A percentile compares a stretch with the other conserved stretches of the same genome.
These are phyloP conservation scores for Amphibalanus amphitrite DNA, from an alignment of 1,140 invertebrate genomes.

Conservation along the genomic window DNA sequence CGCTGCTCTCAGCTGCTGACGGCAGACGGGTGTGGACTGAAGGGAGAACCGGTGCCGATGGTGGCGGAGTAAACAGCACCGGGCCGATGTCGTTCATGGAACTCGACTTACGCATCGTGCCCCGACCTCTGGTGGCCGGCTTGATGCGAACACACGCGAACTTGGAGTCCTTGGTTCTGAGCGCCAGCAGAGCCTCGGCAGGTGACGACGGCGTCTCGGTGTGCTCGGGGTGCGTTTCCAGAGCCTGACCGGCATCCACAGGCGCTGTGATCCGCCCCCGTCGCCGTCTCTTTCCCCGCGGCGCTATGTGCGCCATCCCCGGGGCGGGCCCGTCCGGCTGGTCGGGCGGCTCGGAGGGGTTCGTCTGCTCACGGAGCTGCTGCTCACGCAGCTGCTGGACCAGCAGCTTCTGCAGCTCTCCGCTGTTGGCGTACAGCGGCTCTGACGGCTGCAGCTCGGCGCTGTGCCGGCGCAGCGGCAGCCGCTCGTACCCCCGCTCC, in stretches of 20 bases:
- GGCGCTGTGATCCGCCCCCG: background rate
- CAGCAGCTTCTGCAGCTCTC: background rate
- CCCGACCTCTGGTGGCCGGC: too few species aligned
- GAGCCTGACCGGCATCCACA: background rate
- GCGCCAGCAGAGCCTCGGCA: background rate
- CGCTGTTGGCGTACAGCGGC: background rate
- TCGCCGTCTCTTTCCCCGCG: background rate
- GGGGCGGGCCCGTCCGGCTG: too few species aligned
- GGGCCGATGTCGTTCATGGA: background rate
- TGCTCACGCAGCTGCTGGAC: background rate
- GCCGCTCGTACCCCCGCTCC: background rate
- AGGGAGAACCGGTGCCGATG: background rate
- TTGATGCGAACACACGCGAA: background rate
- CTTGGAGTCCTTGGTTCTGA: background rate
- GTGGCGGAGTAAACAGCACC: background rate
- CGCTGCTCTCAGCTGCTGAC: background rate
- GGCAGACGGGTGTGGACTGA: background rate
- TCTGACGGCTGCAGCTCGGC: background rate
- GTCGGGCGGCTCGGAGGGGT: too few species aligned
- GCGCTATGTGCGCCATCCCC: too few species aligned
- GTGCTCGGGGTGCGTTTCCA: background rate
- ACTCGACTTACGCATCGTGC: background rate
- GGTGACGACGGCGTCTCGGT: too few species aligned
- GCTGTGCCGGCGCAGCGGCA: background rate
- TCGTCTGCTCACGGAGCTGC: too few species aligned